Percentiles rank a stretch among this genome's conserved stretches.
These are phyloP conservation scores for Echinarachnius parma DNA, from an alignment of 53 echinoderm and acorn worm genomes.

Conservation along the genomic window DNA sequence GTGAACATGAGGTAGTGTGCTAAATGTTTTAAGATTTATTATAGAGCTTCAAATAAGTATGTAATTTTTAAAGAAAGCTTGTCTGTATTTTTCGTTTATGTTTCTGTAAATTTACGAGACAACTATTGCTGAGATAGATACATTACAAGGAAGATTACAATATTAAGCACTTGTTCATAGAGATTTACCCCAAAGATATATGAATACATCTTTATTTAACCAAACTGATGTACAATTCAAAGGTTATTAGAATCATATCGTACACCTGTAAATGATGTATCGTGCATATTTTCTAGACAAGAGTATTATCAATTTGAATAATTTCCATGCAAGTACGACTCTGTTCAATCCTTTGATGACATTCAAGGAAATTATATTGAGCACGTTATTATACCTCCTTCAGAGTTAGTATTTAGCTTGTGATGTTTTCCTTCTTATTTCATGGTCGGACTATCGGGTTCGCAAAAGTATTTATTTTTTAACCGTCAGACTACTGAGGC, in stretches of 20 bases:
- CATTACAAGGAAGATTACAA: not conserved
- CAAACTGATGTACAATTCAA: slow-evolving; percentile 41
- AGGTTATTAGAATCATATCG: too few species aligned
- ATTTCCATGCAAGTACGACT: too few species aligned
- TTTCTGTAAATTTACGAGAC: slow-evolving; percentile 35
- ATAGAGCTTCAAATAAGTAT: slow-evolving; percentile 46
- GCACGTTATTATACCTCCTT: too few species aligned
- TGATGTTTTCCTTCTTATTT: too few species aligned
- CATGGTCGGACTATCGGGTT: too few species aligned
- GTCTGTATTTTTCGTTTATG: slow-evolving; percentile 40
- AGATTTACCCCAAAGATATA: slow-evolving; percentile 6
- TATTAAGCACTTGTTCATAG: not conserved
- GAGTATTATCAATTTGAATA: too few species aligned
- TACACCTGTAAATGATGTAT: slow-evolving; percentile 18
- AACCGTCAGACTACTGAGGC: too few species aligned
- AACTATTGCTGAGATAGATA: not conserved
- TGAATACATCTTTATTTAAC: slow-evolving; percentile 44
- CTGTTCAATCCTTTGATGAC: too few species aligned
- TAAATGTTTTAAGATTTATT: slow-evolving; percentile 48
- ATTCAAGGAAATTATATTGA: too few species aligned
- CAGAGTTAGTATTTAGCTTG: too few species aligned
- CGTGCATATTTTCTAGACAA: slow-evolving; percentile 42
- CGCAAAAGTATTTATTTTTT: too few species aligned
- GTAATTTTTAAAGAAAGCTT: slow-evolving; percentile 27
- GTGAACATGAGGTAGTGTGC: slow-evolving; percentile 34